Base-by-base conservation (phyloP, 1,140 invertebrate genomes). In the Eueides isabella region DNA sequence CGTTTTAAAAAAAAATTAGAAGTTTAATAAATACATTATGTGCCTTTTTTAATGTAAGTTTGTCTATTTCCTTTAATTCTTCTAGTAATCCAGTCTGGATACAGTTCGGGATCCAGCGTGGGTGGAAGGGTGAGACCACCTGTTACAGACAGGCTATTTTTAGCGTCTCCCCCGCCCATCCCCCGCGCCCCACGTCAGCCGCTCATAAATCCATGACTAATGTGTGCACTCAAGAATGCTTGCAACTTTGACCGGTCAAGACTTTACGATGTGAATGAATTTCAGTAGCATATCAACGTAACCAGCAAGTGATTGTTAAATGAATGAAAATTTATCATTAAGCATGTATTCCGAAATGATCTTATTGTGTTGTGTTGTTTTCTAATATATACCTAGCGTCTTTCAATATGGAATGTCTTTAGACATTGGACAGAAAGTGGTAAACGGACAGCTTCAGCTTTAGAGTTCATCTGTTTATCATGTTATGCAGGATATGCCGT, bases 201-300 rank as follows among this genome's bases (percentile, higher is more conserved):
- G 83, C 80, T 86, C 86, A 87, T 88, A 85, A 88, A 82, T 87
- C 79, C 79, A 80, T 89, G 88, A 92, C 84, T 92, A 92, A 90
- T 86, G 83, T 85, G 82, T 80, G 84, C 85, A 88, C 79, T 80
- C 62, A 71, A 76, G 82, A 76, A 80, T 81, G 73, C 68, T 74
- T 62, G 67, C 71, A 75, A 76, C 77, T 78, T 77, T 77, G 75
- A 77, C 71, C 71, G 77, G 70, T 75, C 62, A 75, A 41, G 31
- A 48, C 16, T 23, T 71, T 48, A 64, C 35, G 35, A 16, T 64
- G 35, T 44, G 61, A 64, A 38, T 41, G 16, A 29, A 29, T 63
- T 71, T 29, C 48, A 55, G 48, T 23, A 55, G n/a, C 48, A 55
- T 55, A 55, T 55, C 3, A 23, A 55, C 5, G 41, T 44, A 44